Base-by-base conservation (phyloP, 1,140 invertebrate species). In the Bombyx mandarina region DNA sequence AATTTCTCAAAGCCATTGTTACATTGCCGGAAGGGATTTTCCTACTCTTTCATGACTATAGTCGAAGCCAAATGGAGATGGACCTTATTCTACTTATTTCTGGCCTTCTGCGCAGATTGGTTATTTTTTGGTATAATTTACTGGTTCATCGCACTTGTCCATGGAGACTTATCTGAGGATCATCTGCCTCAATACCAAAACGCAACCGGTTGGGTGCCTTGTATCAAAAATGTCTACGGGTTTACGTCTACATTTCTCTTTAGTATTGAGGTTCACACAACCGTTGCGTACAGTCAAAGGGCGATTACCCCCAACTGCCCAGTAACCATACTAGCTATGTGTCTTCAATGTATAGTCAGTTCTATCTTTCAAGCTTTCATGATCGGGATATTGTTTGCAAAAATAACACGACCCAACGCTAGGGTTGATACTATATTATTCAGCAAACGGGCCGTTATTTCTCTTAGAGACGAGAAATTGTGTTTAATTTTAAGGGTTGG, bases 251-350 rank as follows among this genome's bases (percentile, higher is more conserved):
- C 94, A 50, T 96, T 97, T 75, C 88, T 97, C 42, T 98, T 96
- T 85, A 96, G 94, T 59, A 92, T 97, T 63, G 95, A 96, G 86
- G 95, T 95, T 1, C 95, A 97, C 71, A 95, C 95, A 65, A 97
- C 95, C 1, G 97, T 97, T 62, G 95, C 94, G 10, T 94, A 93
- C 61, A 93, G 93, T 1, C 89, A 88, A 45, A 88, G 94, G 55
- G 77, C 89, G 12, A 97, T 96, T 0, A 26, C 96, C 0, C 94
- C 98, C 70, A 94, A 98, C 75, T 99, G 98, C 76, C 95, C 97
- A 0, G 94, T 97, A 74, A 97, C 96, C 1, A 95, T 99, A 50
- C 93, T 97, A 62, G 91, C 98, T 51, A 97, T 99, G 95, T 99
- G 97, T 77, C 88, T 99, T 49, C 98, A 99, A 88, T 98, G 96